Base-by-base conservation (phyloP, 2,797 vertebrate genomes). In the Meda fulgida region DNA sequence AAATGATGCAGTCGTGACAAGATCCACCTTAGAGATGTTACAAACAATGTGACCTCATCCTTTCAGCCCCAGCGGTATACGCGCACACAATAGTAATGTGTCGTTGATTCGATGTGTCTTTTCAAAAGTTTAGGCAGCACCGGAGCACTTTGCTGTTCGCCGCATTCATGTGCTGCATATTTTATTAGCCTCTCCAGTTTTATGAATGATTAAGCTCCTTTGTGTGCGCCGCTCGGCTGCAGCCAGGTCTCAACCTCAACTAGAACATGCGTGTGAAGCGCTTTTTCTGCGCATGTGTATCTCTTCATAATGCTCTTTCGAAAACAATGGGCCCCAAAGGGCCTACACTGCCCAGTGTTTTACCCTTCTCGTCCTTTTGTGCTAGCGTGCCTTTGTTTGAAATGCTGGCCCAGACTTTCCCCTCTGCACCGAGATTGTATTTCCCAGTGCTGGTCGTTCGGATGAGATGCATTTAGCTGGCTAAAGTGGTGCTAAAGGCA, bases 121-220 rank as follows among this genome's bases (percentile, higher is more conserved):
- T 87, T 86, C 83, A 46, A 86, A 85, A 83, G 83, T 90, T 76
- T 51, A 67, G 80, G 51, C 86, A 89, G 70, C 55, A 66, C 60
- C 19, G 60, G 76, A 76, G 84, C 87, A 91, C 89, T 93, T 90
- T 91, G 87, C 89, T 86, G 84, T 90, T 84, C 83, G 73, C 78
- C 85, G 86, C 79, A 90, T 87, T 87, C 86, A 87, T 84, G 87
- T 89, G 91, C 89, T 92, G 90, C 92, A 93, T 93, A 92, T 94
- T 93, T 92, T 84, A 94, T 94, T 92, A 92, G 91, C 90, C 91
- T 91, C 78, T 88, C 88, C 90, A 87, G 88, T 89, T 89, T 87
- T 89, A 92, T 94, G 88, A 95, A 94, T 93, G 93, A 94, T 93
- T 92, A 91, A 94, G 81, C 89, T 43, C 67, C 86, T 78, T 90